These are phyloP conservation scores for Sylvicola cinctus DNA, from an alignment of 2,888 invertebrate species.

Conservation along the genomic window DNA sequence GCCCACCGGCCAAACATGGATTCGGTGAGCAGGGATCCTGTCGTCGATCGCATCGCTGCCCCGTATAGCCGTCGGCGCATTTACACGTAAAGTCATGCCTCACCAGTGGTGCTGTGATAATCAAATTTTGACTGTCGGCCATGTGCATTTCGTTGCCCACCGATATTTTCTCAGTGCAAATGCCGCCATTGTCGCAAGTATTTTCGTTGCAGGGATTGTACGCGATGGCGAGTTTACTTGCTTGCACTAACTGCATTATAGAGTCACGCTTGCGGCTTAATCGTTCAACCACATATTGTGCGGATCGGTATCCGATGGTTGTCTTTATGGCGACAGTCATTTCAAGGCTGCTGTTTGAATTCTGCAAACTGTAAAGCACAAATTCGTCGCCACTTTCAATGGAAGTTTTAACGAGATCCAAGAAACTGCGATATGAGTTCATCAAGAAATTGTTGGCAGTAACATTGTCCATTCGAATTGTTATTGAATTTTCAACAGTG, in stretches of 20 bases:
- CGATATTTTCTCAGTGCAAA: conserved; percentile 48
- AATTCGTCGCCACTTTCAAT: conserved; percentile 41
- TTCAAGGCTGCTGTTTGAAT: conserved; percentile 34
- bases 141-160: conserved; percentile 44
- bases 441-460: conserved; percentile 56
- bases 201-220: conserved; percentile 55
- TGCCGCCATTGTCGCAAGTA: conserved; percentile 58
- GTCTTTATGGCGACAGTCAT: conserved; percentile 45
- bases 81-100: conserved; percentile 58
- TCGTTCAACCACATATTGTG: conserved; percentile 40
- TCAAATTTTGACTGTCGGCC: conserved; percentile 58
- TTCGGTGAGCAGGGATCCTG: conserved; percentile 83
- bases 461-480: conserved; percentile 51
- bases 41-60: conserved; percentile 59
- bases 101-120: conserved; percentile 66
- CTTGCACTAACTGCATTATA: conserved; percentile 40
- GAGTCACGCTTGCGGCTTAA: conserved; percentile 42
- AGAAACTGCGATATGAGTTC: conserved; percentile 49
- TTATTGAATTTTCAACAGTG: conserved; percentile 67
- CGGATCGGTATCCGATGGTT: conserved; percentile 37
- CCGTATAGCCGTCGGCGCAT: conserved; percentile 69
- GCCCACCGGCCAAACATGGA: conserved; percentile 69
- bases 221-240: conserved; percentile 38
- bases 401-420: conserved; percentile 46
- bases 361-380: conserved; percentile 53